A percentile compares a stretch with the other conserved stretches of the same genome.
phyloP scores from a whole-genome alignment of 2,888 invertebrate species.

The Apotomis capreana region DNA sequence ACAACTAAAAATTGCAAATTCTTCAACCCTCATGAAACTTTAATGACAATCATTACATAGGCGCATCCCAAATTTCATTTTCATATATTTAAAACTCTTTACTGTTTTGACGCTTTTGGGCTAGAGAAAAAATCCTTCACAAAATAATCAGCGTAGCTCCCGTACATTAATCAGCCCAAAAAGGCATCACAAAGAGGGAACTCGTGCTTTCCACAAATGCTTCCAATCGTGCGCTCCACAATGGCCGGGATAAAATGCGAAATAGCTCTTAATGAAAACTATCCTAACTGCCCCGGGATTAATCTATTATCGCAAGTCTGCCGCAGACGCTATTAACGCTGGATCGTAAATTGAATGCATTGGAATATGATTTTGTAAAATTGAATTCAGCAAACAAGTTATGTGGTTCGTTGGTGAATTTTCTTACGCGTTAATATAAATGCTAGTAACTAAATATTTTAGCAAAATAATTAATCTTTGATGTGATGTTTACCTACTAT shows the following conservation, averaged over 20 bases:
- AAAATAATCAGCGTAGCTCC: conserved; percentile 36
- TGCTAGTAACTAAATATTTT: too few relatives aligned
- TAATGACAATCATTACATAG: too few relatives aligned
- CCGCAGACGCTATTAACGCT: conserved; percentile 60
- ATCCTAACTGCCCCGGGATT: conserved; percentile 57
- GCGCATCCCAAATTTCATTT: too few relatives aligned
- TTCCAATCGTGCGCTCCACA: conserved; percentile 64
- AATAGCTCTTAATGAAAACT: conserved; percentile 66
- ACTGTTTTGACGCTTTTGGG: too few relatives aligned
- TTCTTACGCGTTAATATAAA: background rate
- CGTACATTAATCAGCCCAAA: conserved; percentile 67
- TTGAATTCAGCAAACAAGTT: conserved; percentile 9
- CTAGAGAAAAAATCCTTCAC: conserved; percentile 1
- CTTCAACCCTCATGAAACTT: too few relatives aligned
- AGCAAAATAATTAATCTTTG: too few relatives aligned
- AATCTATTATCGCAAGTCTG: conserved; percentile 64
- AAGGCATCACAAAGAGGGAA: conserved; percentile 58
- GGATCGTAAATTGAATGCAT: conserved; percentile 43
- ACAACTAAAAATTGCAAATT: too few relatives aligned
- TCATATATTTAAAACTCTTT: too few relatives aligned
- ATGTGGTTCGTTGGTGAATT: background rate
- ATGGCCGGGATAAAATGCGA: conserved; percentile 62
- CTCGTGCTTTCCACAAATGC: conserved; percentile 66
- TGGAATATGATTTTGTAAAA: conserved; percentile 34
- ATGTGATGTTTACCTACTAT: too few relatives aligned